Conservation (phyloP, 2,113 vertebrate genomes). For the Prionailurus viverrinus region DNA sequence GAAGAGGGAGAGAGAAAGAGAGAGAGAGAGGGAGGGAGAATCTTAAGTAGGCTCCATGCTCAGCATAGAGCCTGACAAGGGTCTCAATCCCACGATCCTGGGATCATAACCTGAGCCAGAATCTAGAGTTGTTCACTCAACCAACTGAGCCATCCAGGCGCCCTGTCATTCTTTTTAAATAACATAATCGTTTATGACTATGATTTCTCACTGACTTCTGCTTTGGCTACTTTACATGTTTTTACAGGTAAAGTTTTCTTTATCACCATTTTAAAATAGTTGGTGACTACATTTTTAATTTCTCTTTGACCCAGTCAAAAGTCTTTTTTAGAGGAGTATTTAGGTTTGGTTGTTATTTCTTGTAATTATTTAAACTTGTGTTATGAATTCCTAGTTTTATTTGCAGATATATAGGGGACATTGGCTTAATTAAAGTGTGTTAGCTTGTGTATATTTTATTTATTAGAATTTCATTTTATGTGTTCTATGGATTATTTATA, state of each 20-base stretch:
- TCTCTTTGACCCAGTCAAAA: constrained; percentile 12
- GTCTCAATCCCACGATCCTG: too few species aligned
- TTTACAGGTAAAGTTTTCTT: not conserved
- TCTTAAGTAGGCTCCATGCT: too few species aligned
- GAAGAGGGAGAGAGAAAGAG: too few species aligned
- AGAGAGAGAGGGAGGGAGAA: too few species aligned
- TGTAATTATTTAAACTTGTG: not conserved
- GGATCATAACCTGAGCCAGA: too few species aligned
- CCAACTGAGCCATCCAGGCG: too few species aligned
- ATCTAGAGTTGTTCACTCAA: too few species aligned
- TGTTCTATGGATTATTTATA: not conserved
- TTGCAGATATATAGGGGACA: not conserved
- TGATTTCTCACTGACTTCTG: constrained; percentile 10
- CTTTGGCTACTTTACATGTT: not conserved
- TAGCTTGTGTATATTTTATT: not conserved
- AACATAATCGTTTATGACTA: not conserved
- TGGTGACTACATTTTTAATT: not conserved
- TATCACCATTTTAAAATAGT: constrained; percentile 33
- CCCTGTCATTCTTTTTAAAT: constrained; percentile 22
- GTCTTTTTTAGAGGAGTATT: not conserved
- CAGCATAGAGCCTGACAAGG: too few species aligned
- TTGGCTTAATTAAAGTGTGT: not conserved
- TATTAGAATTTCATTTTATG: constrained; percentile 40
- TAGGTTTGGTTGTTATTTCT: not conserved
- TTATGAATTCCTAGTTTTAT: not conserved